Evolutionary conservation across 2,888 invertebrate species (phyloP).

Genomic region (Drosophila subsilvestris): DNA sequence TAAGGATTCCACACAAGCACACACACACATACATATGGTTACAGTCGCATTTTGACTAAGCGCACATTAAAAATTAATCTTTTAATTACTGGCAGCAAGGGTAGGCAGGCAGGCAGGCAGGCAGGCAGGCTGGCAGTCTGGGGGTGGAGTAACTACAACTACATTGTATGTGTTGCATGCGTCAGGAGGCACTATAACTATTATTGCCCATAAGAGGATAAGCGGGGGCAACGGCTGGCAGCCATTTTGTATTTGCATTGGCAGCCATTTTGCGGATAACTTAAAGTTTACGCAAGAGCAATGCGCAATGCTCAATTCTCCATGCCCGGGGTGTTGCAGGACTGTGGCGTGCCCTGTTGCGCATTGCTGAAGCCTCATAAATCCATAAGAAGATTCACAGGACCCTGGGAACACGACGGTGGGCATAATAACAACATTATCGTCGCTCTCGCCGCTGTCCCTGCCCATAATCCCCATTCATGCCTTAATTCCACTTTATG

Average conservation of each 20-base stretch:
- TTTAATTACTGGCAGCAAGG: constrained; percentile 65
- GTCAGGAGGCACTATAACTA: not conserved
- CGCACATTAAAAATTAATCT: constrained; percentile 75
- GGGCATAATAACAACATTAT: constrained; percentile 19
- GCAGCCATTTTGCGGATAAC: constrained; percentile 6
- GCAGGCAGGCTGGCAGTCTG: not conserved
- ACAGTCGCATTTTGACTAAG: constrained; percentile 54
- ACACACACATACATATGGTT: constrained; percentile 5
- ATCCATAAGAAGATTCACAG: not conserved
- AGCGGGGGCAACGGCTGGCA: not conserved
- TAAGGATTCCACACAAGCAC: constrained; percentile 25
- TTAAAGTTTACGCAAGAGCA: constrained; percentile 4
- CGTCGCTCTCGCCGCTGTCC: not conserved
- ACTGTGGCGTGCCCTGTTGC: not conserved
- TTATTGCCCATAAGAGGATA: not conserved
- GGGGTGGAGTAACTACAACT: not conserved
- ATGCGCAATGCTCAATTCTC: no score
- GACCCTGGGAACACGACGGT: not conserved
- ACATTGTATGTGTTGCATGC: no score
- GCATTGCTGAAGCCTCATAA: not conserved
- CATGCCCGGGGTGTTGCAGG: not conserved
- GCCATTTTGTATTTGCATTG: not conserved
- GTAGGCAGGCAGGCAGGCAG: not conserved
- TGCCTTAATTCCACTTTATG: constrained; percentile 6
- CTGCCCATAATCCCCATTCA: constrained; percentile 13